Conservation (phyloP, 2,888 invertebrate genomes). For the Drosophila setosimentum region DNA sequence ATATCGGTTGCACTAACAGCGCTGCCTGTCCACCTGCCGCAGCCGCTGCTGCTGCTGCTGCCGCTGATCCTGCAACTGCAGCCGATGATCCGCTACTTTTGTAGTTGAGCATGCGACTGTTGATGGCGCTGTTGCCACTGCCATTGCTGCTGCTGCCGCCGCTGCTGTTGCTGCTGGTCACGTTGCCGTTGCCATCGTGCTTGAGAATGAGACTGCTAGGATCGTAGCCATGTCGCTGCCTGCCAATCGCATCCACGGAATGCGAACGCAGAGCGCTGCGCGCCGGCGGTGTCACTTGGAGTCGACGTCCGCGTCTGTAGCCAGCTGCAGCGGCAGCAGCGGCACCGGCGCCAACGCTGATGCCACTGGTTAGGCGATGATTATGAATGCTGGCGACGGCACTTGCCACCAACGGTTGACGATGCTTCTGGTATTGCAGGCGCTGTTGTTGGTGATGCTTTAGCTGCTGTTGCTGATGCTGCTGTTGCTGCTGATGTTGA, state of each 20-base stretch:
- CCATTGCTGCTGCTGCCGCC: constrained; percentile 50
- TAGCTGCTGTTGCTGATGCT: constrained; percentile 38
- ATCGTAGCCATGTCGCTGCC: constrained; percentile 77
- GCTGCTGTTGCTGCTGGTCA: constrained; percentile 61
- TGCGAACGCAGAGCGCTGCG: constrained; percentile 82
- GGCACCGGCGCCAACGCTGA: constrained; percentile 50
- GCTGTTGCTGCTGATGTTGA: constrained; percentile 57
- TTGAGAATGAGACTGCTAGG: constrained; percentile 82
- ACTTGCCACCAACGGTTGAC: constrained; percentile 82
- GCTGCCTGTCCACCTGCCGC: constrained; percentile 78
- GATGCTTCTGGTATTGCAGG: constrained; percentile 83
- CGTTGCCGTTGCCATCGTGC: constrained; percentile 80
- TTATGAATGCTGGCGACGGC: constrained; percentile 77
- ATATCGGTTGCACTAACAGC: constrained; percentile 82
- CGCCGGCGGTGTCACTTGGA: constrained; percentile 58
- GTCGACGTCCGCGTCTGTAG: constrained; percentile 79
- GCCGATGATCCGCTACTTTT: constrained; percentile 60
- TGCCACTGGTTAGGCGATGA: constrained; percentile 78
- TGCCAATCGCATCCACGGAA: constrained; percentile 85
- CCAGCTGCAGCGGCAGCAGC: constrained; percentile 58
- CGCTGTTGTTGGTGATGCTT: constrained; percentile 77
- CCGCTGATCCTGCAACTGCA: constrained; percentile 25
- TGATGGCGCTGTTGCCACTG: constrained; percentile 32
- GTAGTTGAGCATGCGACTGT: constrained; percentile 82
- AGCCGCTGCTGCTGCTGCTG: constrained; percentile 46